phyloP scores from a whole-genome alignment of 2,888 invertebrate species.

The Pollenia labialis region DNA sequence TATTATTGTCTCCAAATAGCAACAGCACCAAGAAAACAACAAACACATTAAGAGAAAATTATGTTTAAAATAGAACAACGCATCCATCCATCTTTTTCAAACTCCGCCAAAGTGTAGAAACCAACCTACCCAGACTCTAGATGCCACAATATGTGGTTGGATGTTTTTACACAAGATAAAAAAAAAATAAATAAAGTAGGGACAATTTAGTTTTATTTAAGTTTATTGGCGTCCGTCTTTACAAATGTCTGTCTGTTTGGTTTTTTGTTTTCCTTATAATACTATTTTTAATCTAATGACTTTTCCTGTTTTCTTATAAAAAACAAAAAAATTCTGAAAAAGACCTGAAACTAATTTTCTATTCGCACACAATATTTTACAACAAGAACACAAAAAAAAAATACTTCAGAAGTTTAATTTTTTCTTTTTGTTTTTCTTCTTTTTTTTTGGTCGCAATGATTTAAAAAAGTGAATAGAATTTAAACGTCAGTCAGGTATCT shows the following conservation, averaged over 20 bases:
- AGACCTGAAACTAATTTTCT: conserved; percentile 51
- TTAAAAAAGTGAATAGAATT: conserved; percentile 49
- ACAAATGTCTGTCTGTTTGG: background rate
- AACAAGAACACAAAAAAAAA: conserved; percentile 15
- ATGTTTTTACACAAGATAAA: background rate
- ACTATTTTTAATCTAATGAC: conserved; percentile 66
- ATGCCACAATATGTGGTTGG: conserved; percentile 21
- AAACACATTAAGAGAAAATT: conserved; percentile 56
- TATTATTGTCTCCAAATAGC: conserved; percentile 61
- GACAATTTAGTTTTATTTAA: conserved; percentile 47
- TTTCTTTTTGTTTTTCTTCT: background rate
- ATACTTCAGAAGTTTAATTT: conserved; percentile 28
- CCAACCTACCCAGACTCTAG: conserved; percentile 58
- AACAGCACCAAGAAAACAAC: conserved; percentile 46
- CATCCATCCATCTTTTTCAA: conserved; percentile 48
- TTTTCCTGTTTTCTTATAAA: conserved; percentile 72
- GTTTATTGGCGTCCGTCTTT: background rate
- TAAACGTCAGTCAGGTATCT: conserved; percentile 64
- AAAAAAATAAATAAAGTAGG: conserved; percentile 28
- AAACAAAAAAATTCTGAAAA: conserved; percentile 19
- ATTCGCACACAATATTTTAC: conserved; percentile 44
- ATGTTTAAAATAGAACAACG: conserved; percentile 67
- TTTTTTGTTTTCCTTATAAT: conserved; percentile 1
- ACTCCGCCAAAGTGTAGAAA: conserved; percentile 51
- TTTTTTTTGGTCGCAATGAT: conserved; percentile 40